Evolutionary conservation across 2,888 invertebrate genomes (phyloP), one percentile per base, ranked within the genome.

Genomic region (Gibbula magus): DNA sequence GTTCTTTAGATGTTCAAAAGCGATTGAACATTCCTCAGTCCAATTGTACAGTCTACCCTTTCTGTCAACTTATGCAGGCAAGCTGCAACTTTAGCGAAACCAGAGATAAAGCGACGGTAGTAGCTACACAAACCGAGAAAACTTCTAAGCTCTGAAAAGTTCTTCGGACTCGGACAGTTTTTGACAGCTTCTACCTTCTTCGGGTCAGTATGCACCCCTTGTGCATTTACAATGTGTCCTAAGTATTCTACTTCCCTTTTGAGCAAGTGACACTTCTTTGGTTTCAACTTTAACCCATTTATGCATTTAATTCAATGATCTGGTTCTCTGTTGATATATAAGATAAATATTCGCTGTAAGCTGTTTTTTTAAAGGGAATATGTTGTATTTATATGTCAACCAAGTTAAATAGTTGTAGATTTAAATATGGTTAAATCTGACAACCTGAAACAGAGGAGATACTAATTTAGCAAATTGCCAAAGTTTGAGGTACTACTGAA

Each of bases 211-310:
- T 20, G 29, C 3, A 83, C 73, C 8, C 82, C 84, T 8, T 78
- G 61, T 2, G 45, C 54, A 16, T 67, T 52, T 7, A 86, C 79
- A 4, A 86, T 56, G 45, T 85, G 81, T 0, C 87, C 86, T 7
- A 88, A 76, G 61, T 83, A 88, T 35, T 67, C 77, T 8, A 86
- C 13, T 32, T 80, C 54, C 53, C 56, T 13, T 3, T 54, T 66
- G 3, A 13, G 82, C 75, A 88, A 85, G 5, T 39, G 10, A 53
- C 85, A 88, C 53, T 88, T 88, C 10, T 39, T 54, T 18, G 79
- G 80, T 45, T 87, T 84, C 0, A 88, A 67, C 10, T 81, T 78
- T 16, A 88, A 53, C n/a, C n/a, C n/a, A n/a, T n/a, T n/a, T n/a
- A n/a, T n/a, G n/a, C n/a, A n/a, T n/a, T n/a, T n/a, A n/a, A n/a